Evolutionary conservation across 2,888 invertebrate genomes (phyloP).

Genomic region (Strigamia transsilvanica): DNA sequence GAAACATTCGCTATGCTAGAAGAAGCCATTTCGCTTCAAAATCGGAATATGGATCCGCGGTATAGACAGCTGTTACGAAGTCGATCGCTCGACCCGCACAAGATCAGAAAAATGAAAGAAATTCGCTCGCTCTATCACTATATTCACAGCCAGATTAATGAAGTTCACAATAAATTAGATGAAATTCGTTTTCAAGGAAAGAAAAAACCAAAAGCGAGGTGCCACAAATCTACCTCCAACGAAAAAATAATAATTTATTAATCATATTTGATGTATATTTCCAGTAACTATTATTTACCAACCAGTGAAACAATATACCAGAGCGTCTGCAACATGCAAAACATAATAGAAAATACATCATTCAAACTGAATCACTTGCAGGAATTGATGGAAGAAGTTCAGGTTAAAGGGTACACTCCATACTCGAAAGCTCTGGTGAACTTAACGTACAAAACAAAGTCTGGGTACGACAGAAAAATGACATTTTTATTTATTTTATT

Average conservation of each 20-base stretch:
- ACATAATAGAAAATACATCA: conserved; percentile 16
- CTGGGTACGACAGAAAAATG: neutral
- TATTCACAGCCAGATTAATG: conserved; percentile 77
- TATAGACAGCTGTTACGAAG: conserved; percentile 63
- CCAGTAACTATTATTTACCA: conserved; percentile 34
- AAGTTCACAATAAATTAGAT: conserved; percentile 77
- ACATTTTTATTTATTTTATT: neutral
- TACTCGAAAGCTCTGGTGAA: conserved; percentile 7
- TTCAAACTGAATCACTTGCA: conserved; percentile 24
- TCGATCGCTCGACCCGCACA: conserved; percentile 72
- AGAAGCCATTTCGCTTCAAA: conserved; percentile 62
- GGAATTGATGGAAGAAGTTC: conserved; percentile 8
- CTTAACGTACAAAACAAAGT: neutral
- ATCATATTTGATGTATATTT: neutral
- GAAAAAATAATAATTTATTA: neutral
- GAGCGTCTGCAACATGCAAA: conserved; percentile 44
- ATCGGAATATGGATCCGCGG: conserved; percentile 62
- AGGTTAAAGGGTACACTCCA: neutral
- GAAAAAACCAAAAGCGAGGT: neutral
- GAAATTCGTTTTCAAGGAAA: conserved; percentile 66
- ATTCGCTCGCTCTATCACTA: conserved; percentile 73
- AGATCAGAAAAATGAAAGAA: conserved; percentile 73
- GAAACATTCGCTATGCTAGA: conserved; percentile 64
- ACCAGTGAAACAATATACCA: conserved; percentile 47
- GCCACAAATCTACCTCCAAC: neutral